Evolutionary conservation across 2,113 vertebrate species (phyloP).

Genomic region (Sigmodon hispidus): DNA sequence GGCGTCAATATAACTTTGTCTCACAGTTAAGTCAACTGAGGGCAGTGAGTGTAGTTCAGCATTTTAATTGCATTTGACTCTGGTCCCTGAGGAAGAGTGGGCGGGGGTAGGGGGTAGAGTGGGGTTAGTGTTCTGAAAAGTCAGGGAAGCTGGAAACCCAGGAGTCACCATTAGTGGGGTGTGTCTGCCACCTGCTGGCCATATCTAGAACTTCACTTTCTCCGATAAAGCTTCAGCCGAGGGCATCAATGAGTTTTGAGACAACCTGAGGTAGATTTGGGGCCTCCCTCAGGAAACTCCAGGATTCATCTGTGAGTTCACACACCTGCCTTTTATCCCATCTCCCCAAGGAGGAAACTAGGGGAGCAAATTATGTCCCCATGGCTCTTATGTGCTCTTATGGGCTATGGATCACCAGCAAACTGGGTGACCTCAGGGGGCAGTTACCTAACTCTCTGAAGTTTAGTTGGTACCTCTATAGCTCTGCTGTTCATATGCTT

Average conservation of each 20-base stretch:
- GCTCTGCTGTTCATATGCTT: not conserved
- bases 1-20: not conserved
- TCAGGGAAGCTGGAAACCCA: too few species aligned
- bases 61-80: not conserved
- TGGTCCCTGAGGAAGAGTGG: not conserved
- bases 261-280: not conserved
- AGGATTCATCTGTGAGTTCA: too few species aligned
- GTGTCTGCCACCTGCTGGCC: conserved; percentile 42
- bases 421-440: too few species aligned
- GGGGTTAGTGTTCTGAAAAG: too few species aligned
- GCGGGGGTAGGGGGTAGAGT: not conserved
- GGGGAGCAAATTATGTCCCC: not conserved
- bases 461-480: not conserved
- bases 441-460: not conserved
- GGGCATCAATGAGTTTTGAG: too few species aligned
- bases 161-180: not conserved
- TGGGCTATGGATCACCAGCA: not conserved
- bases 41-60: too few species aligned
- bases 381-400: not conserved
- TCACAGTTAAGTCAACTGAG: not conserved
- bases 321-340: too few species aligned
- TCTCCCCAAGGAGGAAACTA: too few species aligned
- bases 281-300: too few species aligned
- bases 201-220: not conserved
- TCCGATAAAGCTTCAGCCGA: not conserved